Evolutionary conservation across 35 echinoderm and acorn worm species (phyloP), one percentile per base, ranked within the genome.

Genomic region (Stichopus chloronotus): DNA sequence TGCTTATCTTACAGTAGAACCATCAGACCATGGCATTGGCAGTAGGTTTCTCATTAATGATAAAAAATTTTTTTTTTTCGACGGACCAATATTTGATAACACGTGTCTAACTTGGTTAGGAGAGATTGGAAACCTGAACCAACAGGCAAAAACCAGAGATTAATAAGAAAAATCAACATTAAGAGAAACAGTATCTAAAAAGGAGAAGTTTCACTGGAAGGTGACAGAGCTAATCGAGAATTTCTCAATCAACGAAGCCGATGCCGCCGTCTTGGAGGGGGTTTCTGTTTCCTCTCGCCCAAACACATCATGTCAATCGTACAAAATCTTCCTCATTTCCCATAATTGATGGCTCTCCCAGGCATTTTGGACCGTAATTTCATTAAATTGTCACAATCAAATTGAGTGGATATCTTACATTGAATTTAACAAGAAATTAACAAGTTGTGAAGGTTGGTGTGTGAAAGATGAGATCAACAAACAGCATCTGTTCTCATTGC

Each of bases 381-480:
- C 82, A 85, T 85, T 85, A 85, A 85, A 85, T 85, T 85, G 82
- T 85, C 82, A 85, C 82, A 85, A 85, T 85, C 82, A 58, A 85
- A 85, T 85, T 85, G 82, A 85, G 82, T 85, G 82, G 82, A 85
- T 85, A 85, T 85, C 82, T 85, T 85, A 85, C 82, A 85, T 85
- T 85, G 82, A 85, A 85, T 85, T 85, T 85, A 85, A 85, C 82
- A 85, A 85, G 82, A 85, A 85, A 85, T 85, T 85, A 85, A 85
- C 82, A 85, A 85, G 82, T 85, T 85, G 55, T 85, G 82, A 85
- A 58, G 57, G 82, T 85, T 85, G 82, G 55, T 58, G 82, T 85
- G 82, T 85, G 82, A 85, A 85, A 85, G 82, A 85, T 85, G 82
- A 85, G 82, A 85, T 58, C 55, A n/a, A 58, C 56, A 53, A 85